phyloP scores from a whole-genome alignment of 2,797 vertebrate genomes.

The Trematomus bernacchii region DNA sequence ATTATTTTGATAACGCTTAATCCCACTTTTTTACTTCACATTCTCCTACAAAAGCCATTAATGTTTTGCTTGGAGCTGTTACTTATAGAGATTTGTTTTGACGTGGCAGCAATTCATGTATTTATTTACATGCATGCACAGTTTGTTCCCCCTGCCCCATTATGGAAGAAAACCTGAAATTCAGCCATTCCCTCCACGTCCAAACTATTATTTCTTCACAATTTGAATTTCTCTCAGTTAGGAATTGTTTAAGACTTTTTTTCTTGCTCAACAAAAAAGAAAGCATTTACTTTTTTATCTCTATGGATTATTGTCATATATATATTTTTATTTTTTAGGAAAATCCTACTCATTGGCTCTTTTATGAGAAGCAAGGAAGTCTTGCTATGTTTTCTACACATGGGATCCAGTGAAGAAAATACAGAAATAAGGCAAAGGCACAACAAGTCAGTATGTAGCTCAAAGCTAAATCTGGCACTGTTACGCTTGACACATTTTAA shows the following conservation, averaged over 20 bases:
- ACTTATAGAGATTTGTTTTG: conserved; percentile 40
- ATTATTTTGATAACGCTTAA: conserved; percentile 42
- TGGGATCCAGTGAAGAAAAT: conserved; percentile 36
- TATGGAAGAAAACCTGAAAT: conserved; percentile 22
- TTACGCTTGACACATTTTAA: too few species aligned
- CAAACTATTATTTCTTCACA: not conserved
- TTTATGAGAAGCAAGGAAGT: conserved; percentile 3
- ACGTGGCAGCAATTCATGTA: conserved; percentile 27
- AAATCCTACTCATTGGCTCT: too few species aligned
- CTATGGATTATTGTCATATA: too few species aligned
- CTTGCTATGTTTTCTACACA: conserved; percentile 35
- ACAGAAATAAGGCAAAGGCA: conserved; percentile 37
- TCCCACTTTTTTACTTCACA: conserved; percentile 30
- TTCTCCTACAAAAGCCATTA: conserved; percentile 42
- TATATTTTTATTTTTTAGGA: too few species aligned
- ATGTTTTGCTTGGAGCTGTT: conserved; percentile 42
- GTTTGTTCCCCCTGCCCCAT: not conserved
- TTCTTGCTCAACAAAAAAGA: not conserved
- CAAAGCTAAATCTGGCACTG: too few species aligned
- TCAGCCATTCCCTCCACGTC: conserved; percentile 1
- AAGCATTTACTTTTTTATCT: not conserved
- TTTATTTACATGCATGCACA: conserved; percentile 25
- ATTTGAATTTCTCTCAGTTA: not conserved
- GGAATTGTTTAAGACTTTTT: too few species aligned
- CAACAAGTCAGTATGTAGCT: conserved; percentile 20